Conservation (phyloP, 2,113 vertebrate genomes). For the Eupsittula cactorum region DNA sequence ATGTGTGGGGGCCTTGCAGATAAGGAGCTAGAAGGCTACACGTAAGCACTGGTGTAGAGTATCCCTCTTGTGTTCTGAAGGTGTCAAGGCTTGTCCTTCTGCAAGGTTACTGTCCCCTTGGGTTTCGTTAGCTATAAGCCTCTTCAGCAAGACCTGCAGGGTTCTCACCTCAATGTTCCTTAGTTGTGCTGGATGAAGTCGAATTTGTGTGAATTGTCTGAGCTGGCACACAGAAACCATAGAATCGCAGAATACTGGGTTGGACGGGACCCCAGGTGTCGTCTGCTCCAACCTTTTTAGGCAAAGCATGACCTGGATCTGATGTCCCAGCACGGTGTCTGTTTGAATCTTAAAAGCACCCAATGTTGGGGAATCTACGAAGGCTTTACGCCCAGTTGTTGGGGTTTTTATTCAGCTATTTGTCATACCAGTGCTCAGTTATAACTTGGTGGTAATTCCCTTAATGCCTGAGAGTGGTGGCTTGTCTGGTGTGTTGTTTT, state of each 20-base stretch:
- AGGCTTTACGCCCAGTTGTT: background rate
- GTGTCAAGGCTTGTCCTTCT: background rate
- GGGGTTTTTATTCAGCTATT: background rate
- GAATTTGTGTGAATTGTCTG: background rate
- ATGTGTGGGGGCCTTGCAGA: background rate
- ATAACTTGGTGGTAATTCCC: background rate
- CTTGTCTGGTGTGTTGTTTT: background rate
- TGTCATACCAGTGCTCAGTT: background rate
- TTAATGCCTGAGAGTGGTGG: background rate
- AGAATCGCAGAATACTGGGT: background rate
- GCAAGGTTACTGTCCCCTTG: background rate
- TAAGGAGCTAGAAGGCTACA: background rate
- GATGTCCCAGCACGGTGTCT: background rate
- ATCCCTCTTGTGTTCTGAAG: background rate
- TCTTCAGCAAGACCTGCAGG: background rate
- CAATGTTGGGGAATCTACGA: background rate
- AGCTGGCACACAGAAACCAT: background rate
- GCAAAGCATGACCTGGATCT: background rate
- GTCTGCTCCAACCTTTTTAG: background rate
- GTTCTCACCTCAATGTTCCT: rapidly evolving
- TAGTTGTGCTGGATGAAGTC: background rate
- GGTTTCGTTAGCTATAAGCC: background rate
- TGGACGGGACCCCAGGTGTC: background rate
- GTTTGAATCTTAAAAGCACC: background rate
- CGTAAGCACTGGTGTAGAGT: rapidly evolving